Base-by-base conservation (phyloP, 2,113 vertebrate genomes). In the Pollachius pollachius region DNA sequence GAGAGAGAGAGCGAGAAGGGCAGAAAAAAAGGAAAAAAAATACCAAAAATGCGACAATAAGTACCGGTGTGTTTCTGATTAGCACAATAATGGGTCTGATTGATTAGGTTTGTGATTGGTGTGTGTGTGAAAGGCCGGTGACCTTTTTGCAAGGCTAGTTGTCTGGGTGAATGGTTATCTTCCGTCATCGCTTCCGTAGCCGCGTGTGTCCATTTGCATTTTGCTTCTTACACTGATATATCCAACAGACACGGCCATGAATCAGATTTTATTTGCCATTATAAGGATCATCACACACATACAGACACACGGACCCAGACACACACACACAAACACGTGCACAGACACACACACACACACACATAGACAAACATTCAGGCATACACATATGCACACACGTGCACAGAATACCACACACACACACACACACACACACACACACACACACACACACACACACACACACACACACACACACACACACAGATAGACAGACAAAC, bases 201-300 rank as follows among this genome's bases (percentile, higher is more conserved):
- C 1, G 21, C 62, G 60, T 19, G 21, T 27, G 37, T 27, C 64
- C 16, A 69, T 62, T 59, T 59, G 15, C 60, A 25, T 37, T 48
- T 69, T 18, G 52, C 62, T 34, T 64, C 67, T 21, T 57, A 58
- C 25, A 41, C 68, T 64, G 60, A n/a, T 3, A 59, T 67, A 77
- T 81, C 83, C 70, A 65, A 67, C 65, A 72, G 82, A 88, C 77
- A 78, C 64, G 4, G 74, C 57, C 63, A 60, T 70, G 78, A 70
- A 85, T 84, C 78, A 77, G 37, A 41, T 41, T 41, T 75, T 71
- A 57, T 62, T 41, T 63, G 25, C 17, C 56, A 63, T 68, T 70
- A 75, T 74, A 76, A 30, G 75, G 75, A 73, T 79, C 83, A 71
- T 74, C 76, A 30, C 62, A 52, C 64, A 66, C 21, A 21, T 13